phyloP scores from a whole-genome alignment of 2,113 vertebrate genomes.

The Pycnonotus jocosus region DNA sequence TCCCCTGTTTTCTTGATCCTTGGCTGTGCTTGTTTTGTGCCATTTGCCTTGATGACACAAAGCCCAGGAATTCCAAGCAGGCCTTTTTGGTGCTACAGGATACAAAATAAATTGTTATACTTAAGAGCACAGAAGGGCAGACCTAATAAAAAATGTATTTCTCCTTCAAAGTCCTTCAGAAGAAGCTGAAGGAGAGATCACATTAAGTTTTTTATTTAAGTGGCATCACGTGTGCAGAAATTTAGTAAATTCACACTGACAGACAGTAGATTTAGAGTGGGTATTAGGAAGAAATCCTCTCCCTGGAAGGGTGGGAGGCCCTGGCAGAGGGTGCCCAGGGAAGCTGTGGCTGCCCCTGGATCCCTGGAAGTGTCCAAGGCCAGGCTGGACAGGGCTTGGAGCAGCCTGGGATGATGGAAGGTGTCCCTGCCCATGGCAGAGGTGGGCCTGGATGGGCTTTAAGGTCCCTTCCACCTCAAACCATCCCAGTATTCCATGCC shows the following conservation, averaged over 20 bases:
- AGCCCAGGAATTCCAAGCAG: neutral
- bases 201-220: neutral
- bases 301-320: neutral
- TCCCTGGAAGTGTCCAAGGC: neutral
- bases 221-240: neutral
- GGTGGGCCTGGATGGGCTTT: neutral
- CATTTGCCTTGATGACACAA: rapidly evolving
- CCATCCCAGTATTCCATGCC: neutral
- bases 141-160: neutral
- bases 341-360: neutral
- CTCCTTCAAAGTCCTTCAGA: neutral
- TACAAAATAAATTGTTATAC: neutral
- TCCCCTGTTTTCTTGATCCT: neutral
- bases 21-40: neutral
- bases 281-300: neutral
- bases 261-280: neutral
- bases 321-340: neutral
- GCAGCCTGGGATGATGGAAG: rapidly evolving
- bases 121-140: neutral
- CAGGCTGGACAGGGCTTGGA: rapidly evolving
- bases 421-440: neutral
- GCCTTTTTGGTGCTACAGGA: neutral
- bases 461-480: neutral
- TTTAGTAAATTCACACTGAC: neutral
- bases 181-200: neutral